Evolutionary conservation across 2,888 invertebrate species (phyloP), one percentile per base, ranked within the genome.

Genomic region (Scaptomyza reducta): DNA sequence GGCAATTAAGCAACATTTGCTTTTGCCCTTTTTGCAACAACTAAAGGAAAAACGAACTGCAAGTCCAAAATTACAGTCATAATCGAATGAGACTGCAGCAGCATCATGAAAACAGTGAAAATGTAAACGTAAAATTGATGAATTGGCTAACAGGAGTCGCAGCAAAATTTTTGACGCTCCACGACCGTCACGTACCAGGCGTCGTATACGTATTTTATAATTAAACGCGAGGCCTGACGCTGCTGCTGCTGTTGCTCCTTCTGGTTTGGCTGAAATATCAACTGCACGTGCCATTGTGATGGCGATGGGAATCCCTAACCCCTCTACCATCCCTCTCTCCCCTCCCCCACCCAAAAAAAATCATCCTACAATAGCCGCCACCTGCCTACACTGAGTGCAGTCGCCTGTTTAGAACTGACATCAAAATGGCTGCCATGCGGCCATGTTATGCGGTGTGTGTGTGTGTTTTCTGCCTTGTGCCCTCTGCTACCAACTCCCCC

Each of bases 371-470:
- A 44, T 49, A 35, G 57, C 44, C 46, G 46, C 61, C 70, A 70
- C 71, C 71, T 72, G 73, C 62, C 62, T 57, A 65, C 64, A 63
- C 47, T 62, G 59, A 42, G 57, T 46, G 63, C 61, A 54, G 71
- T 68, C 60, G 72, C 44, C 72, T 72, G 63, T 63, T 63, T 65
- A 70, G 77, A 75, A 73, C 84, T 82, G 60, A 62, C 78, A 80
- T 80, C 76, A 86, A 83, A 86, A 82, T 82, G 86, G 82, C 82
- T 85, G 82, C 85, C 77, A 68, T 74, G 85, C 75, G 79, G 74
- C 73, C 63, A 58, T 66, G 68, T 79, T 70, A 54, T 72, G 66
- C 63, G 66, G 70, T 67, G 63, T 67, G 63, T 67, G 63, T 67
- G 63, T 53, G 56, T 56, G 68, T 29, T 42, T 27, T 61, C 57